Evolutionary conservation across 2,797 vertebrate genomes (phyloP).

Genomic region (Dicrostonyx torquatus): DNA sequence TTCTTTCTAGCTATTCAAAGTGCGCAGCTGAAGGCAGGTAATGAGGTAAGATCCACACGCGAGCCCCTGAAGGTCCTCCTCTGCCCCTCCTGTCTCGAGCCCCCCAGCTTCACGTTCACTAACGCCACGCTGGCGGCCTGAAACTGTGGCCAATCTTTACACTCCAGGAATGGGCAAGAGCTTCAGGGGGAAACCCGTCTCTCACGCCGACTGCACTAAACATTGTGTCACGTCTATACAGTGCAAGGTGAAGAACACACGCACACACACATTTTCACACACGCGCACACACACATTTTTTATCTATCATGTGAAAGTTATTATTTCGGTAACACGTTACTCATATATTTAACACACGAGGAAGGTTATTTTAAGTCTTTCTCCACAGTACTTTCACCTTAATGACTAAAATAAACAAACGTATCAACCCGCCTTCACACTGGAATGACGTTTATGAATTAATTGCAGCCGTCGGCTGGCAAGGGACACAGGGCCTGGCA

Average conservation of each 20-base stretch:
- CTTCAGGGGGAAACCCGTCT: background rate
- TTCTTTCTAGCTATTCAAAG: constrained; percentile 25
- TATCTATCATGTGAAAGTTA: constrained; percentile 3
- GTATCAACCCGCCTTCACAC: background rate
- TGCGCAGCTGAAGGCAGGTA: background rate
- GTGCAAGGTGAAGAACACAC: background rate
- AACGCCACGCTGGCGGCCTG: background rate
- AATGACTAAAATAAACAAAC: constrained; percentile 35
- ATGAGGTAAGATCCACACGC: background rate
- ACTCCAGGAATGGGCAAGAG: background rate
- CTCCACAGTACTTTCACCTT: background rate
- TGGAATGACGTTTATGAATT: constrained; percentile 46
- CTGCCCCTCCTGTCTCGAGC: rapidly evolving
- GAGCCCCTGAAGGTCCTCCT: background rate
- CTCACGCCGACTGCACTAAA: background rate
- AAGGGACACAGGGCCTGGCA: constrained; percentile 39
- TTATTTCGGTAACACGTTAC: constrained; percentile 17
- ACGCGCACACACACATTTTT: background rate
- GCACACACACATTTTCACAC: no score
- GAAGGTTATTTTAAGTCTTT: background rate
- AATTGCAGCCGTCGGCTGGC: constrained; percentile 15
- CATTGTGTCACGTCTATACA: background rate
- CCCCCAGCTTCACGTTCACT: background rate
- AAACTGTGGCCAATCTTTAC: background rate
- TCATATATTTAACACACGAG: constrained; percentile 18